phyloP scores from a whole-genome alignment of 1,140 invertebrate species.

The Venturia canescens region DNA sequence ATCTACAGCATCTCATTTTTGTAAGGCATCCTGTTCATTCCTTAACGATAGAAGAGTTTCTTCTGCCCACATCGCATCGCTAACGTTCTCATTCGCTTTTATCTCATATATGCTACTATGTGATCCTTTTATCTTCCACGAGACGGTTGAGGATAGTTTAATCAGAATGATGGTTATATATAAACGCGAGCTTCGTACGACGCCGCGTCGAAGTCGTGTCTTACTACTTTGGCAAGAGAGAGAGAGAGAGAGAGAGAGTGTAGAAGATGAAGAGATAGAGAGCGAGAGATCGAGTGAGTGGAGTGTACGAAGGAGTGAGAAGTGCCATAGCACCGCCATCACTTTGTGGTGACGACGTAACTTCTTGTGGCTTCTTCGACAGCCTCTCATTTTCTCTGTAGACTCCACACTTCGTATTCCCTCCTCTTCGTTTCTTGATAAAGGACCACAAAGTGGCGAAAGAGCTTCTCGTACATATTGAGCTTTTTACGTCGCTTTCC shows the following conservation, averaged over 20 bases:
- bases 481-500: neutral
- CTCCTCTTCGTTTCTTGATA: constrained; percentile 8
- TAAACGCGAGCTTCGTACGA: neutral
- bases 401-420: neutral
- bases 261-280: neutral
- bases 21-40: no score
- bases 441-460: neutral
- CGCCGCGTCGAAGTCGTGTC: constrained; percentile 4
- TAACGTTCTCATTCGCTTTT: neutral
- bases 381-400: constrained; percentile 7
- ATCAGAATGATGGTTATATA: neutral
- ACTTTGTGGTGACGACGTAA: constrained; percentile 14
- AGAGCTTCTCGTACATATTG: neutral
- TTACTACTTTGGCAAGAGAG: neutral
- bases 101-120: neutral
- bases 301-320: neutral
- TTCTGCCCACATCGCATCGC: neutral
- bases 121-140: neutral
- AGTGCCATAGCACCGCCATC: neutral
- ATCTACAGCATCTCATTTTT: no score
- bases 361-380: constrained; percentile 2
- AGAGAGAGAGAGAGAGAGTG: neutral
- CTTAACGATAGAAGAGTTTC: no score
- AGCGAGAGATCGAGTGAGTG: neutral
- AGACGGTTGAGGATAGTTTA: neutral